Percentiles rank a stretch among this genome's conserved stretches.
phyloP scores from a whole-genome alignment of 1,140 invertebrate species.

The Reticulitermes speratus region DNA sequence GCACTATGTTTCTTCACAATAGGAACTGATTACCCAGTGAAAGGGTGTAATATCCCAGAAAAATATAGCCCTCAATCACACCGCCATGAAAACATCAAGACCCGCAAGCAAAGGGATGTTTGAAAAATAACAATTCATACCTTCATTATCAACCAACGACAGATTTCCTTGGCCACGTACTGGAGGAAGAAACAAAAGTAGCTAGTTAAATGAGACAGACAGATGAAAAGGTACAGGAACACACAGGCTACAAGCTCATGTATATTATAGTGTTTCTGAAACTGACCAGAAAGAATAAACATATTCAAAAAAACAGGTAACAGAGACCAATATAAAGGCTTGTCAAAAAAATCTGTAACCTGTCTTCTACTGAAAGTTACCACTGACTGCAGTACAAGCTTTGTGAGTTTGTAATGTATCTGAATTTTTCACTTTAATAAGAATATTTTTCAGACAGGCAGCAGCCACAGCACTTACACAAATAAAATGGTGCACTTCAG shows the following conservation, averaged over 20 bases:
- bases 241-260: neutral
- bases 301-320: too few relatives aligned
- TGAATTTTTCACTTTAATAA: too few relatives aligned
- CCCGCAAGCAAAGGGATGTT: too few relatives aligned
- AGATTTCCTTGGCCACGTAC: conserved; percentile 44
- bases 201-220: conserved; percentile 20
- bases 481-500: too few relatives aligned
- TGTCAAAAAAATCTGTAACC: neutral
- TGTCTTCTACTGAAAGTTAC: neutral
- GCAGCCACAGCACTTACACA: too few relatives aligned
- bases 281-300: neutral
- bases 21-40: too few relatives aligned
- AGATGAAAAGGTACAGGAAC: conserved; percentile 12
- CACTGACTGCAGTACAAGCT: neutral
- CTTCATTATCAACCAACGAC: conserved; percentile 48
- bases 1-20: too few relatives aligned
- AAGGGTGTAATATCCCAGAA: too few relatives aligned
- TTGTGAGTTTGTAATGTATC: neutral
- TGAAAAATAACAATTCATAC: conserved; percentile 42
- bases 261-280: neutral
- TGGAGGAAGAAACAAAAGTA: conserved; percentile 34
- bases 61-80: too few relatives aligned
- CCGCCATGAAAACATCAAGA: too few relatives aligned
- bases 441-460: too few relatives aligned
- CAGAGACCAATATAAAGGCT: too few relatives aligned